Evolutionary conservation across 2,888 invertebrate genomes (phyloP), one percentile per base, ranked within the genome.

Genomic region (Hydraecia micacea): DNA sequence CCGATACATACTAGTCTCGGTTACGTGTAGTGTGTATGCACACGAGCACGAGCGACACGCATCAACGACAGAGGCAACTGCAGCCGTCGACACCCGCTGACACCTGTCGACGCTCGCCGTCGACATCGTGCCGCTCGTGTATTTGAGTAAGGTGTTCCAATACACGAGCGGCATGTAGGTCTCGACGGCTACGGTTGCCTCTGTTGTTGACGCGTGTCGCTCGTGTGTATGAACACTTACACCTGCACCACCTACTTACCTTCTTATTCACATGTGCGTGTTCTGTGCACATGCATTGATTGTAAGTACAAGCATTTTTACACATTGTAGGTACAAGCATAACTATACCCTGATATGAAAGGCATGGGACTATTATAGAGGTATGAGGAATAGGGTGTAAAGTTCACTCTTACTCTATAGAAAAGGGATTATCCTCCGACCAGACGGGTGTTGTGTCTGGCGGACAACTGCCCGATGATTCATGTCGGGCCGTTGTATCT

Each of bases 241-340:
- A 49, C 52, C n/a, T n/a, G n/a, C n/a, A n/a, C n/a, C n/a, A n/a
- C n/a, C n/a, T 11, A 75, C 49, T 75, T 66, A 13, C 25, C 9
- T 36, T 32, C 60, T 67, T 46, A 77, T 36, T 46, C 39, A 58
- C 11, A 55, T 32, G 42, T 70, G 55, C 73, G 36, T 65, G 69
- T 28, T 60, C 68, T 60, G 15, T 58, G 11, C 60, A 46, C 62
- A 55, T 63, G 25, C n/a, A 77, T 55, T 66, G 67, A 77, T 15
- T 60, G 32, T 36, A 32, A 36, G 28, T 28, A 62, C 36, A 36
- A 36, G 36, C 36, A 36, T 4, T 36, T 36, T 36, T 36, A 5
- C 36, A 36, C 6, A 36, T 36, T 36, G 36, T 36, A 32, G 32
- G 2, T 46, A 63, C 8, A 49, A 63, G 32, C 49, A 60, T 62